Percentiles rank a stretch among this genome's conserved stretches.
These are phyloP conservation scores for Paramormyrops kingsleyae DNA, from an alignment of 2,113 vertebrate genomes.

Conservation along the genomic window DNA sequence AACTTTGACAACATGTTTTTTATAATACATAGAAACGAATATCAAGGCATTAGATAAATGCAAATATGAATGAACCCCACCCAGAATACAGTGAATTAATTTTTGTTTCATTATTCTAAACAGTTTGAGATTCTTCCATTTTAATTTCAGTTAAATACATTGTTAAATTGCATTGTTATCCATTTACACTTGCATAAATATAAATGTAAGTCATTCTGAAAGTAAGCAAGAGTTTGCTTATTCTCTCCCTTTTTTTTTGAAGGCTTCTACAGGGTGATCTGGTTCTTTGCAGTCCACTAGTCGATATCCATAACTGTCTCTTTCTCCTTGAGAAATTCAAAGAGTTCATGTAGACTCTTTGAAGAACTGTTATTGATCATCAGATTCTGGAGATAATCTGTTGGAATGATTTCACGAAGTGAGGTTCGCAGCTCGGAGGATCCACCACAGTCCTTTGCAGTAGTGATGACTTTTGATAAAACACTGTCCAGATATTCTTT, in stretches of 20 bases:
- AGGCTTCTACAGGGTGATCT: background rate
- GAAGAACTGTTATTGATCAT: background rate
- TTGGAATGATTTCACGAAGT: background rate
- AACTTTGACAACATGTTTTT: no score
- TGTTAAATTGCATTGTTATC: background rate
- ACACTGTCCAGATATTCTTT: background rate
- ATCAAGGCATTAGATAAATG: no score
- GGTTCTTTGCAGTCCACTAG: background rate
- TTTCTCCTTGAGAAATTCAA: background rate
- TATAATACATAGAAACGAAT: no score
- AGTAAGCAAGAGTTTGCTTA: background rate
- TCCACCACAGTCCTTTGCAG: background rate
- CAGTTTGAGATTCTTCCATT: background rate
- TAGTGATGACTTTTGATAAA: background rate
- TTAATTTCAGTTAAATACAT: background rate
- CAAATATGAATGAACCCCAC: no score
- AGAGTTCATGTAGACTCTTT: background rate
- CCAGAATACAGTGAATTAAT: no score
- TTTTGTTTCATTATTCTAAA: background rate
- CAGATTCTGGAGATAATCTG: background rate
- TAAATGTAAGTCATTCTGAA: background rate
- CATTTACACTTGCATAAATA: background rate
- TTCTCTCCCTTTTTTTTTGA: background rate
- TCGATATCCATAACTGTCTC: background rate
- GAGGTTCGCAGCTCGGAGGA: background rate